These are phyloP conservation scores for Frieseomelitta varia DNA, from an alignment of 1,140 invertebrate species.

Conservation along the genomic window DNA sequence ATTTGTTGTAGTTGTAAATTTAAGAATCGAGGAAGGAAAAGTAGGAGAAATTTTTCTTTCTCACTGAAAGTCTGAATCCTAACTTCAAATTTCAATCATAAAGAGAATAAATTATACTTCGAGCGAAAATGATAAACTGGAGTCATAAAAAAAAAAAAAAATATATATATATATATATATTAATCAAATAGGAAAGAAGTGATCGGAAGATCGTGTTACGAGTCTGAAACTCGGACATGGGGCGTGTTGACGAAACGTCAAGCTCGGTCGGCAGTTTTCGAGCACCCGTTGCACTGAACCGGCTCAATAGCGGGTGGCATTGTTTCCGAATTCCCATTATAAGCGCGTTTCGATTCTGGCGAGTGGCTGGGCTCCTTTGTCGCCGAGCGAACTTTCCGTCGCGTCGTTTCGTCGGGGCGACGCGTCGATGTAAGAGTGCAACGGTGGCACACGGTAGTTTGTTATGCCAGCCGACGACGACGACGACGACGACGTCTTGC, in stretches of 20 bases:
- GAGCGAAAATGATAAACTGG: too few species aligned
- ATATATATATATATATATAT: too few species aligned
- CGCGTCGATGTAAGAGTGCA: neutral
- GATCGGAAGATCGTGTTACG: neutral
- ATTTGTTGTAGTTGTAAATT: too few species aligned
- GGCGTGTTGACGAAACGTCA: neutral
- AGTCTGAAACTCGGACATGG: neutral
- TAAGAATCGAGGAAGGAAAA: too few species aligned
- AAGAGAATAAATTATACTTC: too few species aligned
- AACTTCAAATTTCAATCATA: too few species aligned
- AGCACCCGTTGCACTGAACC: slow-evolving; percentile 43
- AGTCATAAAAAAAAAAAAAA: too few species aligned
- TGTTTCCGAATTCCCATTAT: slow-evolving; percentile 69
- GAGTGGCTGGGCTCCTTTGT: slow-evolving; percentile 55
- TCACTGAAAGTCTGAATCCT: too few species aligned
- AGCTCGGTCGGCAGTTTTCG: slow-evolving; percentile 12
- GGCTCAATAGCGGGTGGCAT: slow-evolving; percentile 65
- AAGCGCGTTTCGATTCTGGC: slow-evolving; percentile 55
- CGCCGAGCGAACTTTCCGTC: slow-evolving; percentile 44
- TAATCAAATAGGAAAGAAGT: neutral
- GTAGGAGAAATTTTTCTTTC: too few species aligned
- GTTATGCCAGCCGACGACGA: neutral
- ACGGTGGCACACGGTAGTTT: slow-evolving; percentile 7
- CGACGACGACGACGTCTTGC: too few species aligned
- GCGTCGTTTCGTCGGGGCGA: slow-evolving; percentile 5